These are phyloP conservation scores for Tholera decimalis DNA, from an alignment of 2,888 invertebrate genomes.

Conservation along the genomic window DNA sequence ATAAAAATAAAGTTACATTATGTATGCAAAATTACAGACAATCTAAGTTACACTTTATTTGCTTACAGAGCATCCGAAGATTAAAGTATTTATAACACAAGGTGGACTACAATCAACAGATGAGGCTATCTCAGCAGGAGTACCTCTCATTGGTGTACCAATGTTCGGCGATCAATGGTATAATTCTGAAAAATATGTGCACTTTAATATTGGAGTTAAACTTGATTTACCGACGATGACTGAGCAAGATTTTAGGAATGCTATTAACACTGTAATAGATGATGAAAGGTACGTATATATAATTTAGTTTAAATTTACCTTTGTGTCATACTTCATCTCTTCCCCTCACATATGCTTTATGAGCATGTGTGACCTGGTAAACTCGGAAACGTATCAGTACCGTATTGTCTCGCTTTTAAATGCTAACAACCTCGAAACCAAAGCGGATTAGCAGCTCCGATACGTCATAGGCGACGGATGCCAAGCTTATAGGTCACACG, in stretches of 20 bases:
- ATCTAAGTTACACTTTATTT: not conserved
- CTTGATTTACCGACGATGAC: slow-evolving; percentile 25
- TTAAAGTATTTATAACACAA: slow-evolving; percentile 38
- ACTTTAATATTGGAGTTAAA: slow-evolving; percentile 21
- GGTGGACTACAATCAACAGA: slow-evolving; percentile 77
- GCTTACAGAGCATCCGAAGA: slow-evolving; percentile 40
- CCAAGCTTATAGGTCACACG: too few relatives aligned
- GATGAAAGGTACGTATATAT: slow-evolving; percentile 21
- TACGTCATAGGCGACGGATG: too few relatives aligned
- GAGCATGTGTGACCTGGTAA: too few relatives aligned
- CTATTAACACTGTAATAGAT: slow-evolving; percentile 15
- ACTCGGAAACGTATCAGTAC: too few relatives aligned
- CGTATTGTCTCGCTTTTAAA: too few relatives aligned
- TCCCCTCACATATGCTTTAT: too few relatives aligned
- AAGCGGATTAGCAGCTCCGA: too few relatives aligned
- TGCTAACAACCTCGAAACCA: too few relatives aligned
- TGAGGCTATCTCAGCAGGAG: slow-evolving; percentile 57
- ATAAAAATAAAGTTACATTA: too few relatives aligned
- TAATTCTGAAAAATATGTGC: slow-evolving; percentile 30
- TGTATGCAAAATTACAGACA: not conserved
- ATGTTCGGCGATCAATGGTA: slow-evolving; percentile 40
- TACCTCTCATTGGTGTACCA: slow-evolving; percentile 37
- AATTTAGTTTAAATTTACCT: too few relatives aligned
- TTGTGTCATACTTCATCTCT: too few relatives aligned
- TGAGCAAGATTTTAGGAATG: slow-evolving; percentile 23